phyloP scores from a whole-genome alignment of 2,888 invertebrate genomes.

The Agapetus fuscipes region DNA sequence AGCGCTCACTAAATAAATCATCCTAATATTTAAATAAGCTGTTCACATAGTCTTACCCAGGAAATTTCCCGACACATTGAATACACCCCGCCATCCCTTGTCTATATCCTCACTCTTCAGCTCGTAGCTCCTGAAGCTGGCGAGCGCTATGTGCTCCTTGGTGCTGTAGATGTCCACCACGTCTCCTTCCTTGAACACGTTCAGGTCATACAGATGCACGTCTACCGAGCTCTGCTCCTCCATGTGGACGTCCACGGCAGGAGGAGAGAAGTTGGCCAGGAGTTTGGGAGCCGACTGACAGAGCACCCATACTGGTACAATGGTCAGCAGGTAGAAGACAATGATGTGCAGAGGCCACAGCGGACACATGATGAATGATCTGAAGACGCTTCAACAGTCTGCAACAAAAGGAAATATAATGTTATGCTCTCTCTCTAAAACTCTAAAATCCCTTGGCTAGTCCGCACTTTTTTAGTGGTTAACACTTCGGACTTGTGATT shows the following conservation, averaged over 20 bases:
- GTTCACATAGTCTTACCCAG: slow-evolving; percentile 38
- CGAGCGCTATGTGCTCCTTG: slow-evolving; percentile 11
- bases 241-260: slow-evolving; percentile 37
- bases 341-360: slow-evolving; percentile 51
- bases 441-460: too few relatives aligned
- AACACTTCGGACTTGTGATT: too few relatives aligned
- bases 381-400: too few relatives aligned
- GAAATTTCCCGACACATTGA: slow-evolving; percentile 39
- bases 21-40: too few relatives aligned
- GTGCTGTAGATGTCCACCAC: slow-evolving; percentile 18
- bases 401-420: too few relatives aligned
- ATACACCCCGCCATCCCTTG: slow-evolving; percentile 28
- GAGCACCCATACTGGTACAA: slow-evolving; percentile 45
- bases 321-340: slow-evolving; percentile 42
- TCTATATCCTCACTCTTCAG: slow-evolving; percentile 13
- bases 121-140: slow-evolving; percentile 4
- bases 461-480: too few relatives aligned
- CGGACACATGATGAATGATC: slow-evolving; percentile 45
- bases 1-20: too few relatives aligned
- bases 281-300: slow-evolving; percentile 35
- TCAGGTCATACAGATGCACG: slow-evolving; percentile 32
- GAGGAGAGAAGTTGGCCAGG: slow-evolving; percentile 32
- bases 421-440: too few relatives aligned
- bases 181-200: slow-evolving; percentile 9
- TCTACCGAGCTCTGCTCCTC: slow-evolving; percentile 33